Evolutionary conservation across 2,797 vertebrate genomes (phyloP), one percentile per base, ranked within the genome.

Genomic region (Spondyliosoma cantharus): DNA sequence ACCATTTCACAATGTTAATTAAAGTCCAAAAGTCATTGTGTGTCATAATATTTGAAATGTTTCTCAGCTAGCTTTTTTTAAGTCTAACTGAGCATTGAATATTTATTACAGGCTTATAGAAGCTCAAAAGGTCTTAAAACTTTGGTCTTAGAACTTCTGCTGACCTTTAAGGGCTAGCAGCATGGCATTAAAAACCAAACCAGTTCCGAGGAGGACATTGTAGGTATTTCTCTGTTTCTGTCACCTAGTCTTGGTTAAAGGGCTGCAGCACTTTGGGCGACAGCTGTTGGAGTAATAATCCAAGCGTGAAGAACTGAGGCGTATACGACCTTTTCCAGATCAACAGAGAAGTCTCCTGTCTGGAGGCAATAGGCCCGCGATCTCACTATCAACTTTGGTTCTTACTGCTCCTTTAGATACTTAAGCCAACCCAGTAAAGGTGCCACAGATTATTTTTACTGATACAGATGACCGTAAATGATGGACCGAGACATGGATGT

Each of bases 321-420:
- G 19, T 11, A 9, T 13, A 24, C 48, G 20, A 76, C 24, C 25
- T 68, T 69, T 68, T 48, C 20, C 25, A 54, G 25, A 64, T 57
- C 22, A 49, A 13, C 45, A 50, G 29, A 63, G 14, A n/a, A 9
- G n/a, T 60, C 1, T 57, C 58, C 58, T 2, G 43, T 53, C 64
- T 61, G 37, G 42, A 61, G 37, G 48, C 22, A 45, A n/a, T n/a
- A n/a, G n/a, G n/a, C n/a, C n/a, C n/a, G n/a, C n/a, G n/a, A n/a
- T n/a, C n/a, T n/a, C n/a, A n/a, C n/a, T n/a, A n/a, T n/a, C n/a
- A n/a, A n/a, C n/a, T n/a, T n/a, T n/a, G n/a, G n/a, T n/a, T n/a
- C n/a, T n/a, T n/a, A n/a, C n/a, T n/a, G n/a, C n/a, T n/a, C n/a
- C n/a, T n/a, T n/a, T n/a, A n/a, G n/a, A n/a, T n/a, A n/a, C n/a